Evolutionary conservation across 2,113 vertebrate genomes (phyloP), one percentile per base, ranked within the genome.

Genomic region (Lampris incognitus): DNA sequence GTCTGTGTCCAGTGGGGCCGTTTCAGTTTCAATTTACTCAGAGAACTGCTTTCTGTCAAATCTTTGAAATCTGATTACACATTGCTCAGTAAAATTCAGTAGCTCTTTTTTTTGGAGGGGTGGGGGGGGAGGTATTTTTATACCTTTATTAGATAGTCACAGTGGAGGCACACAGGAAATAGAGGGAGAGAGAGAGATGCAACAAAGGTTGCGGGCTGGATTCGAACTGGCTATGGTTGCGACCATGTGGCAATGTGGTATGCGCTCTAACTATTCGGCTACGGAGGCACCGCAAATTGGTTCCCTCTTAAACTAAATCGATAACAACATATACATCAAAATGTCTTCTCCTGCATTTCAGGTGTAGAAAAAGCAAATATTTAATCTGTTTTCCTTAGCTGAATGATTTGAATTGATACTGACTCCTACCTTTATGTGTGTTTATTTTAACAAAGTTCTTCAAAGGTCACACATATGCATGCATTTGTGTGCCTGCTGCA

Each of bases 381-480:
- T 83, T 66, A 1, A 50, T 49, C 64, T 9, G 11, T 7, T 59
- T 74, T 78, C 7, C 41, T 85, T 76, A 71, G 57, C 54, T 56
- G 76, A 49, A 44, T 69, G 8, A 52, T 7, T n/a, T 69, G 46
- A 74, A 57, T 39, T 62, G 3, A 61, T 11, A 56, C 39, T 66
- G 36, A 74, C 69, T 48, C 36, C 57, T 11, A 37, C 78, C 51
- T 51, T 58, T 60, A 65, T 74, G 51, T 74, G 51, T 51, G 40
- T 82, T 66, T 69, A 83, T 78, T 84, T 72, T 74, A 84, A 82
- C 40, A 75, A 64, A 79, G 36, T 6, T 24, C 42, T 46, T 57
- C 57, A 40, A 57, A 60, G 54, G 3, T 49, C 6, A 3, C 11
- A 24, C 24, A 24, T 24, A 24, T 24, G 24, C 24, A 24, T 24